Percentiles rank a stretch among this genome's conserved stretches.
phyloP scores from a whole-genome alignment of 2,113 vertebrate species.

The Elgaria multicarinata region DNA sequence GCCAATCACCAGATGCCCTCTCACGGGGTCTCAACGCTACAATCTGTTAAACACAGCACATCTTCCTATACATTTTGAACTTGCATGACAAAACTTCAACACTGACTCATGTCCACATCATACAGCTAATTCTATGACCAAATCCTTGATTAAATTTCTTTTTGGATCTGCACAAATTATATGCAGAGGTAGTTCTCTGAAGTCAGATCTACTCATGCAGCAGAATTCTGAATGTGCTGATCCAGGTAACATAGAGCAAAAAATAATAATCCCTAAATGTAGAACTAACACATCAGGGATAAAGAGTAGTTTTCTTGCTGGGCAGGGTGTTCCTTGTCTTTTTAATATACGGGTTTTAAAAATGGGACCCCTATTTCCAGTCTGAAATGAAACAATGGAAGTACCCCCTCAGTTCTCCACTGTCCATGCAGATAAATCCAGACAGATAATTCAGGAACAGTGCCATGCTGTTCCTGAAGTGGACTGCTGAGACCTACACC shows the following conservation, averaged over 20 bases:
- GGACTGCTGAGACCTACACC: neutral
- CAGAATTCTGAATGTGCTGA: neutral
- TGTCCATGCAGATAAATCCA: neutral
- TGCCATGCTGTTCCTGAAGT: neutral
- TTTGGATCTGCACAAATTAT: neutral
- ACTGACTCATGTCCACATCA: neutral
- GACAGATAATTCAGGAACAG: neutral
- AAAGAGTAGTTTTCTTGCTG: neutral
- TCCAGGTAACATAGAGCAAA: neutral
- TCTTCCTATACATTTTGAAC: neutral
- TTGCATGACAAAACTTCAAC: neutral
- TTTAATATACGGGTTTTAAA: too few relatives aligned
- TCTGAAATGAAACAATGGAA: too few relatives aligned
- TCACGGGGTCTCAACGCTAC: neutral
- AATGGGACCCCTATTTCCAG: neutral
- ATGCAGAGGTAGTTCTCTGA: neutral
- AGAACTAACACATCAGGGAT: neutral
- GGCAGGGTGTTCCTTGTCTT: too few relatives aligned
- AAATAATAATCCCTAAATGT: neutral
- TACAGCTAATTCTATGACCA: neutral
- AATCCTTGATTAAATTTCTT: neutral
- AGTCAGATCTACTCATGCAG: neutral
- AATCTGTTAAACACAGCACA: neutral
- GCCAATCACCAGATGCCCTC: neutral
- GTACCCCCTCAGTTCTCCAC: neutral